Evolutionary conservation across 2,113 vertebrate genomes (phyloP).

Genomic region (Diadophis punctatus): DNA sequence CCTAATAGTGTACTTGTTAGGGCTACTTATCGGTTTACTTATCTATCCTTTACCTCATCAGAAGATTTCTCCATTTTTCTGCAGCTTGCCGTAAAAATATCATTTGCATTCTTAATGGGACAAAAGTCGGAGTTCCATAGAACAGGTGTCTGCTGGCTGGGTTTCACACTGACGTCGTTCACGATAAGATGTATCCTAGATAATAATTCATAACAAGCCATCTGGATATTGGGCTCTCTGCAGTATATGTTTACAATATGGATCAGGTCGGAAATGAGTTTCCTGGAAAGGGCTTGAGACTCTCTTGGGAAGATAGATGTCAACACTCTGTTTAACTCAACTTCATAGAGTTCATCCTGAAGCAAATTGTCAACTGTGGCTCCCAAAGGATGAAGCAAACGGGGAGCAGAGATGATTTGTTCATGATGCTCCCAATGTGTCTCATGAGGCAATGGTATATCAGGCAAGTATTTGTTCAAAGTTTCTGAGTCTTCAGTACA

Average conservation of each 20-base stretch:
- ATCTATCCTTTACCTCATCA: slow-evolving; percentile 11
- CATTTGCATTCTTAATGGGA: not conserved
- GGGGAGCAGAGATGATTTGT: rapidly evolving
- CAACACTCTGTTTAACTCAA: not conserved
- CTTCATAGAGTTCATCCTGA: slow-evolving; percentile 30
- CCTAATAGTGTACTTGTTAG: not conserved
- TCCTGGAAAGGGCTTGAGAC: not conserved
- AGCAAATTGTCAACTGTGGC: rapidly evolving
- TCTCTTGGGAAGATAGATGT: not conserved
- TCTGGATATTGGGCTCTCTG: too few relatives aligned
- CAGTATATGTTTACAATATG: slow-evolving; percentile 39
- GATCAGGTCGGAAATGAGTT: slow-evolving; percentile 11
- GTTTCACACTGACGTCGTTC: slow-evolving; percentile 43
- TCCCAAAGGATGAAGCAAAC: rapidly evolving
- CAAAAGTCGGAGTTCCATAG: not conserved
- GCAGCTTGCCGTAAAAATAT: not conserved
- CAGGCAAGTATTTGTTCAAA: not conserved
- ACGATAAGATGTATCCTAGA: slow-evolving; percentile 37
- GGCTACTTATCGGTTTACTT: not conserved
- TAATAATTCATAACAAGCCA: slow-evolving; percentile 44
- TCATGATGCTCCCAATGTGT: not conserved
- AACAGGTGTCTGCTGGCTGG: not conserved
- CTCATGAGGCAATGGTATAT: not conserved
- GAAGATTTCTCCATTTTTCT: not conserved
- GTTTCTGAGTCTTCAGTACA: not conserved